These are phyloP conservation scores for Lasioglossum zephyrum DNA, from an alignment of 2,888 invertebrate species.

Conservation along the genomic window DNA sequence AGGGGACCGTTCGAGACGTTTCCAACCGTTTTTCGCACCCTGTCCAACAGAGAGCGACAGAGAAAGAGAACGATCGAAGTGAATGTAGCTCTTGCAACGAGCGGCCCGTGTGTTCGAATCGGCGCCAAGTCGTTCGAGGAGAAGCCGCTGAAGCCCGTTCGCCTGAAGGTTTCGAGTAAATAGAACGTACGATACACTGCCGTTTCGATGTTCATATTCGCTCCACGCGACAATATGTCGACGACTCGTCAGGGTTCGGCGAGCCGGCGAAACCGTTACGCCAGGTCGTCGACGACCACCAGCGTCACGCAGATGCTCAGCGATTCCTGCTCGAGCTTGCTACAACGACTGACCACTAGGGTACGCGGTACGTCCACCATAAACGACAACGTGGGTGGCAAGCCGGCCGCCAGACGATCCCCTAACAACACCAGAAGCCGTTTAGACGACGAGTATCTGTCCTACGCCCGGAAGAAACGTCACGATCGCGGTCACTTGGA, in stretches of 20 bases:
- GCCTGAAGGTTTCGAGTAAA: background rate
- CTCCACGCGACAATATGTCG: constrained; percentile 77
- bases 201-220: constrained; percentile 82
- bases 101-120: background rate
- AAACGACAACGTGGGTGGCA: constrained; percentile 78
- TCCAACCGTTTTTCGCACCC: background rate
- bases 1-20: background rate
- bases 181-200: background rate
- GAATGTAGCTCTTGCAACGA: background rate
- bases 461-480: constrained; percentile 87
- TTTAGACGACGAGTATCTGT: constrained; percentile 92
- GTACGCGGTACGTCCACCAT: constrained; percentile 90
- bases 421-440: constrained; percentile 87
- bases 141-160: background rate
- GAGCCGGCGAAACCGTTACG: constrained; percentile 89
- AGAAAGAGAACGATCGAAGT: background rate
- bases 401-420: constrained; percentile 56
- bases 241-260: constrained; percentile 82
- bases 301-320: constrained; percentile 94
- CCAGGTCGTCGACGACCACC: constrained; percentile 91
- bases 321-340: constrained; percentile 94
- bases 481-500: constrained; percentile 39
- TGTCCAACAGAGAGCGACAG: background rate
- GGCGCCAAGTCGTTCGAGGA: background rate
- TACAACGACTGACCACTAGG: constrained; percentile 91